Evolutionary conservation across 2,888 invertebrate species (phyloP).

Genomic region (Alloplasta piceator): DNA sequence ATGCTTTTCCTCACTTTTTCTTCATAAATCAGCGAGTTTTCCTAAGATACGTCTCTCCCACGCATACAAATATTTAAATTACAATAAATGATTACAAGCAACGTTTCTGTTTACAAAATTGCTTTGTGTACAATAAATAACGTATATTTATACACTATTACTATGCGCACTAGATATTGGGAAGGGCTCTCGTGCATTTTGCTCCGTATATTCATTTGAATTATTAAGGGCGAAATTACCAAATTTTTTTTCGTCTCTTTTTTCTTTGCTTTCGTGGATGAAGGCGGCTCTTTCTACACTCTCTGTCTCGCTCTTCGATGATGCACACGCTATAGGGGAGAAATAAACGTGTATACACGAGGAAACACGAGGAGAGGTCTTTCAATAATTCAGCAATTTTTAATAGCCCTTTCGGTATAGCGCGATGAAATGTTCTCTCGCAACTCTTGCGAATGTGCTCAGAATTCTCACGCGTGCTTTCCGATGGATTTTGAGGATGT

Average conservation of each 20-base stretch:
- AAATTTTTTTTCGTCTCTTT: slow-evolving; percentile 40
- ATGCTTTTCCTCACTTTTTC: no score
- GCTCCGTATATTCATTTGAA: slow-evolving; percentile 49
- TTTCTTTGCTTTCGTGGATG: slow-evolving; percentile 20
- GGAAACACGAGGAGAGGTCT: slow-evolving; percentile 34
- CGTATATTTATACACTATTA: no score
- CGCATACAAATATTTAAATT: not conserved
- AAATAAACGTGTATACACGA: slow-evolving; percentile 16
- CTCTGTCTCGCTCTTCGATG: slow-evolving; percentile 15
- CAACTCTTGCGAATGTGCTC: slow-evolving; percentile 28
- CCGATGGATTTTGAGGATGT: no score
- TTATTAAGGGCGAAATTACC: slow-evolving; percentile 63
- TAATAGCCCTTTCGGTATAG: slow-evolving; percentile 34
- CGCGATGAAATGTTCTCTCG: slow-evolving; percentile 42
- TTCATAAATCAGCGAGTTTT: no score
- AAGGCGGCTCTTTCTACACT: slow-evolving; percentile 7
- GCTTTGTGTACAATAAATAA: not conserved
- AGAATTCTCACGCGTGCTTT: slow-evolving; percentile 16
- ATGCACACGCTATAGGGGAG: slow-evolving; percentile 10
- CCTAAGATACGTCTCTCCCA: not conserved
- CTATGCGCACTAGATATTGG: no score
- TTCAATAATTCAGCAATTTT: slow-evolving; percentile 57
- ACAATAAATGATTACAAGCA: not conserved
- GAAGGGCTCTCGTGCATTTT: not conserved
- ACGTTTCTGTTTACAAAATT: not conserved